Evolutionary conservation across 2,797 vertebrate species (phyloP), one percentile per base, ranked within the genome.

Genomic region (Microhierax caerulescens): DNA sequence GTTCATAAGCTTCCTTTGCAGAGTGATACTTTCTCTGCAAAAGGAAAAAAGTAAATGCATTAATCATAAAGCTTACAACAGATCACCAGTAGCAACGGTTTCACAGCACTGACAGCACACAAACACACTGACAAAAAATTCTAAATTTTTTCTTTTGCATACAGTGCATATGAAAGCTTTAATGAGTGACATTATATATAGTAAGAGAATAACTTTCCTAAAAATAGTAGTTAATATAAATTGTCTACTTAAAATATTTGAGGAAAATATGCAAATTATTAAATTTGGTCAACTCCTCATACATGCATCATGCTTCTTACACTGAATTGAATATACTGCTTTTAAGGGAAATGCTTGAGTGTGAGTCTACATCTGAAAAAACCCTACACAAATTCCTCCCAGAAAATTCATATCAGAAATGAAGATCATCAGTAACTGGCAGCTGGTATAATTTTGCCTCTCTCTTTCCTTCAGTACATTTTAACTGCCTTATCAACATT

Each of bases 1-100:
- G 99, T 97, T 99, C 99, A 97, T 99, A 99, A 69, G 99, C 99
- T 98, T 99, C 99, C 97, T 99, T 99, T 96, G 99, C 99, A 95
- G 99, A 99, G 98, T 99, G 98, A 98, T 99, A 99, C 98, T 99
- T 99, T 98, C 99, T 99, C 99, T 99, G 98, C 94, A 95, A 96
- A 97, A 91, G 87, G 97, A 95, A 91, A 93, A 78, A 90, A 89
- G 96, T 94, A 93, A 87, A 96, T 60, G 54, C 82, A 95, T 95
- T 95, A 97, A 96, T 97, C 91, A 94, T 84, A 94, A 91, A 88
- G 89, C 92, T 95, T 90, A 69, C 77, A 93, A 92, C 83, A 87
- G 93, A 96, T 93, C 85, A 95, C 65, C 90, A 95, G 75, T 48
- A 97, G 90, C 88, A 96, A 96, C 0, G 79, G 94, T 96, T 94